phyloP scores from a whole-genome alignment of 2,113 vertebrate genomes.

The Abramis brama region DNA sequence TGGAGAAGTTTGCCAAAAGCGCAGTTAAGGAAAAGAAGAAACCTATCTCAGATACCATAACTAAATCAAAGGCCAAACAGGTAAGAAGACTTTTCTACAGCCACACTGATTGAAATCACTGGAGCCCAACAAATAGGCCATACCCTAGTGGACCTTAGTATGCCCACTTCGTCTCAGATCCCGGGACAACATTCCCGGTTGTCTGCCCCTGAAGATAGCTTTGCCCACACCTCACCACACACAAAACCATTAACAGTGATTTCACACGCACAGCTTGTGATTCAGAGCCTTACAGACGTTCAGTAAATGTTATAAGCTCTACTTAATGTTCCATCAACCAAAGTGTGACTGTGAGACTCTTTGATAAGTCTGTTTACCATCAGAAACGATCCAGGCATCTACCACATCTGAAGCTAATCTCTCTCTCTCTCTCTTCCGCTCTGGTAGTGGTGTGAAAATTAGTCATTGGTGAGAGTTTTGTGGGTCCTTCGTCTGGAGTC shows the following conservation, averaged over 20 bases:
- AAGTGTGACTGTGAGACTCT: constrained; percentile 18
- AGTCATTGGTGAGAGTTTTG: constrained; percentile 45
- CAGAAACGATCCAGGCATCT: constrained; percentile 12
- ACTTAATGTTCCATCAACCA: constrained; percentile 25
- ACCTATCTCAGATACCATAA: constrained; percentile 95
- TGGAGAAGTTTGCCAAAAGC: constrained; percentile 94
- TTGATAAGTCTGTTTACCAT: constrained; percentile 25
- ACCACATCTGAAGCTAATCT: constrained; percentile 32
- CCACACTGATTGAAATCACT: constrained; percentile 16
- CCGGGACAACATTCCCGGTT: neutral
- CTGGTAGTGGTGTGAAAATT: constrained; percentile 42
- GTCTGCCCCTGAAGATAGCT: neutral
- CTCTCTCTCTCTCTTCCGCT: constrained; percentile 39
- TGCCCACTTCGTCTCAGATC: neutral
- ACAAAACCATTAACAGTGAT: constrained; percentile 29
- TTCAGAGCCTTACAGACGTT: constrained; percentile 34
- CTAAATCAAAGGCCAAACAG: constrained; percentile 94
- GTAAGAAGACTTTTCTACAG: constrained; percentile 69
- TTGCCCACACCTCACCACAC: constrained; percentile 18
- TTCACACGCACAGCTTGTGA: constrained; percentile 36
- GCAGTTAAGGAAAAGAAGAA: constrained; percentile 96
- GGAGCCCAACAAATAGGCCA: neutral
- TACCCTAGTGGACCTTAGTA: neutral
- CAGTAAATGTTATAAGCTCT: constrained; percentile 31
- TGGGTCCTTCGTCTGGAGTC: constrained; percentile 17